These are phyloP conservation scores for Diabrotica balteata DNA, from an alignment of 2,888 invertebrate species.

Conservation along the genomic window DNA sequence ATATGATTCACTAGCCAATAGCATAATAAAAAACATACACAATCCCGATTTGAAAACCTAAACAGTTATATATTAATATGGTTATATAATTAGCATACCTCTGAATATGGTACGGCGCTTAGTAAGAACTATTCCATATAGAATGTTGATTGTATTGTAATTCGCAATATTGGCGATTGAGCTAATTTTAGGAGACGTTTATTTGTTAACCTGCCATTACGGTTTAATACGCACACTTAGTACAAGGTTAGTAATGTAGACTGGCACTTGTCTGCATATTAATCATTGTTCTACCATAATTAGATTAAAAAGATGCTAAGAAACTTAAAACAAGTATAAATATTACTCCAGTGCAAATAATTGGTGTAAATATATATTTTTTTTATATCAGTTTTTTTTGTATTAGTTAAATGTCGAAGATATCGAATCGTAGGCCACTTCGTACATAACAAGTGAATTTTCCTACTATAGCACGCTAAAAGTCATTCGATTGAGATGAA, in stretches of 20 bases:
- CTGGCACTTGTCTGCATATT: background rate
- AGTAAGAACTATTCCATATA: background rate
- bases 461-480: no score
- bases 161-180: background rate
- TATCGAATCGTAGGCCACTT: no score
- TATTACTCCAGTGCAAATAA: no score
- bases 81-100: background rate
- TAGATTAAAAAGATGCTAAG: background rate
- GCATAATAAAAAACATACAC: no score
- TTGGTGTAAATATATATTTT: no score
- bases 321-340: no score
- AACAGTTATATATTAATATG: constrained; percentile 4
- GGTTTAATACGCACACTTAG: constrained; percentile 3
- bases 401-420: no score
- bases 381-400: no score
- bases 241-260: constrained; percentile 9
- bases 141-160: constrained; percentile 5
- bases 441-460: no score
- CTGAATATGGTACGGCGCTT: constrained; percentile 7
- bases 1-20: no score
- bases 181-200: constrained; percentile 1
- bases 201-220: constrained; percentile 2
- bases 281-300: background rate
- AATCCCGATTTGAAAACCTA: background rate
- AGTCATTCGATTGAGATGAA: no score